phyloP scores from a whole-genome alignment of 2,888 invertebrate species.

The Caenorhabditis sp. region DNA sequence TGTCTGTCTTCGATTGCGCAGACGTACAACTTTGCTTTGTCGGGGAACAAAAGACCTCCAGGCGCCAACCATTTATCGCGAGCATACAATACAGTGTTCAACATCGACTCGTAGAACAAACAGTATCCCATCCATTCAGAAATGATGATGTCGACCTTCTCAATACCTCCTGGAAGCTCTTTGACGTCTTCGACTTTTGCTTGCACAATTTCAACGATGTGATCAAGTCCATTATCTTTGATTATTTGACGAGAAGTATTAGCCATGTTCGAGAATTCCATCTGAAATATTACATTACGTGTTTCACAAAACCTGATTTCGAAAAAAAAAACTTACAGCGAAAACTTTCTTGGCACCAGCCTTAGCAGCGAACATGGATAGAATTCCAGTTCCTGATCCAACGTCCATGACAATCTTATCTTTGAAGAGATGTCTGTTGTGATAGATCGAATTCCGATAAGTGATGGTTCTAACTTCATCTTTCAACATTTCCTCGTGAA shows the following conservation, averaged over 20 bases:
- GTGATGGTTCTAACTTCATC: conserved; percentile 98
- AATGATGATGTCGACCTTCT: conserved; percentile 89
- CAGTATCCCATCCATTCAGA: conserved; percentile 86
- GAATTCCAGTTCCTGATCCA: conserved; percentile 97
- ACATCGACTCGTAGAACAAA: conserved; percentile 98
- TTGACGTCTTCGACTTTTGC: conserved; percentile 88
- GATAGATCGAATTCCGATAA: conserved; percentile 98
- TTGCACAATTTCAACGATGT: conserved; percentile 72
- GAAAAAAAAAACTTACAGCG: conserved; percentile 75
- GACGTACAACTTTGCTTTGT: conserved; percentile 89
- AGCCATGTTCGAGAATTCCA: conserved; percentile 98
- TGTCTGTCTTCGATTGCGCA: conserved; percentile 87
- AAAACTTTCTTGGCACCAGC: conserved; percentile 94
- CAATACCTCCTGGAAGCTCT: conserved; percentile 84
- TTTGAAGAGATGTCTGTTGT: conserved; percentile 83
- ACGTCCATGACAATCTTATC: conserved; percentile 90
- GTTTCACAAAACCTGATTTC: too few relatives aligned
- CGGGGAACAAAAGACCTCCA: conserved; percentile 89
- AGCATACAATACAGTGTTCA: conserved; percentile 97
- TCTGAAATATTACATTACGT: conserved; percentile 71
- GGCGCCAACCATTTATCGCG: conserved; percentile 90
- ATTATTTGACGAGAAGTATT: conserved; percentile 95
- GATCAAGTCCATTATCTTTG: conserved; percentile 76
- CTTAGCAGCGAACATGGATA: conserved; percentile 99
- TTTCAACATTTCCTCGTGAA: conserved; percentile 99